Evolutionary conservation across 2,888 invertebrate species (phyloP).

Genomic region (Campoplex nolae): DNA sequence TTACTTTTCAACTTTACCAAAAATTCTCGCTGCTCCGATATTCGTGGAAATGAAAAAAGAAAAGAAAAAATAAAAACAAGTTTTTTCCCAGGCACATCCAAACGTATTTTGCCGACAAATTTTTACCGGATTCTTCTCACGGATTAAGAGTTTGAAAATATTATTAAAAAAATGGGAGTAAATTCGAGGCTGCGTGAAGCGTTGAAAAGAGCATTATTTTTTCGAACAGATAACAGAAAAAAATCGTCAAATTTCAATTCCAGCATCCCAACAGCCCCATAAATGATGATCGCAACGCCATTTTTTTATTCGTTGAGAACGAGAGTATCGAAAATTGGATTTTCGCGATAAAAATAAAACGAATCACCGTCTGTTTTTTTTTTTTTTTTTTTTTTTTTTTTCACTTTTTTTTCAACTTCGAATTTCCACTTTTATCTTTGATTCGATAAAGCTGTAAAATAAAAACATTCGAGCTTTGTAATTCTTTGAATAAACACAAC

Average conservation of each 20-base stretch:
- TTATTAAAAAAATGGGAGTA: not conserved
- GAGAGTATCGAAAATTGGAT: not conserved
- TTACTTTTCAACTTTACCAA: not conserved
- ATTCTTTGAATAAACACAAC: conserved; percentile 6
- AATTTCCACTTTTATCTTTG: not conserved
- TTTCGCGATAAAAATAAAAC: not conserved
- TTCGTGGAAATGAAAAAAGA: not conserved
- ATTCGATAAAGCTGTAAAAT: not conserved
- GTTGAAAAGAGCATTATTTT: not conserved
- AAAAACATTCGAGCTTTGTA: not conserved
- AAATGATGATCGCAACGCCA: not conserved
- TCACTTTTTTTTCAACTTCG: not conserved
- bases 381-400: not conserved
- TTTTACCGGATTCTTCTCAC: not conserved
- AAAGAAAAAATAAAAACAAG: too few relatives aligned
- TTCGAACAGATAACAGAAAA: too few relatives aligned
- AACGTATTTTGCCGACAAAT: not conserved
- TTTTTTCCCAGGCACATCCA: not conserved
- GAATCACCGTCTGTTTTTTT: not conserved
- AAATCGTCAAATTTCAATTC: not conserved
- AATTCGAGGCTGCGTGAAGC: not conserved
- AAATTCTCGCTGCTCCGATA: not conserved
- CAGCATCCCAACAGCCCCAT: not conserved
- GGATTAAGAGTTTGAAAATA: not conserved
- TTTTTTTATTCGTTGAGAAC: not conserved